Conservation (phyloP, 2,797 vertebrate species). For the Centropyge bicolor region DNA sequence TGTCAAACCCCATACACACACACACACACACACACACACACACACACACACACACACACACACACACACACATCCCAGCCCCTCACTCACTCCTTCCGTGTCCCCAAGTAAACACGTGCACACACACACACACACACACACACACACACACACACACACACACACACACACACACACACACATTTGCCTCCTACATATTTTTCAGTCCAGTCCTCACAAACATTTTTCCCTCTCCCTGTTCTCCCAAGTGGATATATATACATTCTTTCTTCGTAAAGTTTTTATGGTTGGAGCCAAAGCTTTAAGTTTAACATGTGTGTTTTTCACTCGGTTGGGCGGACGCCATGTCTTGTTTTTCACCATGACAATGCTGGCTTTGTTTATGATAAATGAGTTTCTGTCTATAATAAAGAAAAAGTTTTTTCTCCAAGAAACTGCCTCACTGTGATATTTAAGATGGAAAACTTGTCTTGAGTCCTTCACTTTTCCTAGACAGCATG, state of each 20-base stretch:
- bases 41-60: too few relatives aligned
- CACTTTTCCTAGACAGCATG: slow-evolving; percentile 6
- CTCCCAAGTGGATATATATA: slow-evolving; percentile 34
- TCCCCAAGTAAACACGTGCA: slow-evolving; percentile 20
- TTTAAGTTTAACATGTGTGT: slow-evolving; percentile 36
- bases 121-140: slow-evolving; percentile 10
- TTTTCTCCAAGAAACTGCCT: slow-evolving; percentile 25
- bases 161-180: slow-evolving; percentile 1
- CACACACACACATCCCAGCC: background rate
- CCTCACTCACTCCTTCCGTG: slow-evolving; percentile 41
- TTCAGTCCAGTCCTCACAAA: slow-evolving; percentile 47
- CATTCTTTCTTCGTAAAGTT: slow-evolving; percentile 46
- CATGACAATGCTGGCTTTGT: slow-evolving; percentile 44
- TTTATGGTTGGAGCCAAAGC: slow-evolving; percentile 9
- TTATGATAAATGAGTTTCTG: slow-evolving; percentile 26
- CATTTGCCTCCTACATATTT: slow-evolving; percentile 15
- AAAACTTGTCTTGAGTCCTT: slow-evolving; percentile 9
- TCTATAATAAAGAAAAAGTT: slow-evolving; percentile 41
- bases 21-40: too few relatives aligned
- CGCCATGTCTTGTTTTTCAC: slow-evolving; percentile 26
- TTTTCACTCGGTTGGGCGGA: background rate
- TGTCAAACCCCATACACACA: background rate
- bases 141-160: slow-evolving; percentile 10
- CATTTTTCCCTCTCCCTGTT: slow-evolving; percentile 37
- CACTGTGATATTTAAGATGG: slow-evolving; percentile 26